Evolutionary conservation across 2,797 vertebrate genomes (phyloP).

Genomic region (Syndactyla subalaris): DNA sequence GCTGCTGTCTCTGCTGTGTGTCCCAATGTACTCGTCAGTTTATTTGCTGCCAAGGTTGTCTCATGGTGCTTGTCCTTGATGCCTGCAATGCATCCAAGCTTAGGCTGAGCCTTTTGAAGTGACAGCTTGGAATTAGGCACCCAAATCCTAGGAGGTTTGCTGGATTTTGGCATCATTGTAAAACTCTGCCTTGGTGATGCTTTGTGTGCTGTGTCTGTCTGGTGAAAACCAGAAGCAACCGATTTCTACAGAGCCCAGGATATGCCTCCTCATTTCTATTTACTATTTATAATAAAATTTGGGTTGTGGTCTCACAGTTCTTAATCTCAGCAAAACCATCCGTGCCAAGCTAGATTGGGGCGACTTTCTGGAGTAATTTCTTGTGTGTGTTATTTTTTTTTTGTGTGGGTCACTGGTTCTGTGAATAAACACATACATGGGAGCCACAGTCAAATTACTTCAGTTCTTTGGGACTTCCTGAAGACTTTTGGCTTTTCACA

Average conservation of each 20-base stretch:
- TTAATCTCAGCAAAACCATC: background rate
- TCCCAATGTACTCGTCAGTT: fast-evolving
- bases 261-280: background rate
- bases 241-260: background rate
- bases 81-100: background rate
- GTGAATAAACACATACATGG: background rate
- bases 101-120: background rate
- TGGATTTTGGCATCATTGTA: background rate
- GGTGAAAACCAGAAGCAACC: background rate
- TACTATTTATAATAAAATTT: background rate
- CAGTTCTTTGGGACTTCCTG: background rate
- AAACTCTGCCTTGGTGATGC: background rate
- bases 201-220: background rate
- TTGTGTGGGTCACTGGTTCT: background rate
- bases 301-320: background rate
- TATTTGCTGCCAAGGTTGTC: background rate
- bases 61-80: background rate
- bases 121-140: background rate
- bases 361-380: background rate
- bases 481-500: background rate
- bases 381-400: background rate
- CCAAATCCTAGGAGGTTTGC: background rate
- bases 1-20: background rate
- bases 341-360: background rate
- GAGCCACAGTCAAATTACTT: background rate